phyloP scores from a whole-genome alignment of 2,113 vertebrate genomes.

The Carettochelys insculpta region DNA sequence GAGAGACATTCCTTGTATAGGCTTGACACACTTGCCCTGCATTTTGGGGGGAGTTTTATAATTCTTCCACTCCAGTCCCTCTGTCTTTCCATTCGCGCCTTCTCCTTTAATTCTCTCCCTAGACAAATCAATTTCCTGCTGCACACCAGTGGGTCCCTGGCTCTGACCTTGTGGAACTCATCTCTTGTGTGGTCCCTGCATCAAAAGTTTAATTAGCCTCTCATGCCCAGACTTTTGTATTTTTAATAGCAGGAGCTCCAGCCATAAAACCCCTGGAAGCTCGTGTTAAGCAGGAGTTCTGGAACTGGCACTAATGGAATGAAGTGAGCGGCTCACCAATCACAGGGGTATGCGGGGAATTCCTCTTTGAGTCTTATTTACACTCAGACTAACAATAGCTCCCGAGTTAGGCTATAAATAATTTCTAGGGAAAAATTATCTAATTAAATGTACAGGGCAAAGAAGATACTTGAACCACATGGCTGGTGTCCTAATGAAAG shows the following conservation, averaged over 20 bases:
- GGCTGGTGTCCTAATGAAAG: slow-evolving; percentile 83
- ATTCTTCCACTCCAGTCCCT: neutral
- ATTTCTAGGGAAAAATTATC: slow-evolving; percentile 83
- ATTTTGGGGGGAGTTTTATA: neutral
- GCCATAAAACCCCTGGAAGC: slow-evolving; percentile 48
- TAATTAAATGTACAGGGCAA: slow-evolving; percentile 82
- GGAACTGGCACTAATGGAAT: slow-evolving; percentile 61
- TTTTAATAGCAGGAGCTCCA: slow-evolving; percentile 49
- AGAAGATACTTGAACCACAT: slow-evolving; percentile 79
- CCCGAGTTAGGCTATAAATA: slow-evolving; percentile 80
- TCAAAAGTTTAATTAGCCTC: slow-evolving; percentile 44
- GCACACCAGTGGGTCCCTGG: neutral
- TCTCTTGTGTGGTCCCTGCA: neutral
- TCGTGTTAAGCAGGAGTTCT: neutral
- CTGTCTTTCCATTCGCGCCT: accelerated
- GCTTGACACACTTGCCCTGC: accelerated
- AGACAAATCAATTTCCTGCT: accelerated
- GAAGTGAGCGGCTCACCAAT: slow-evolving; percentile 59
- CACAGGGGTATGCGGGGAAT: slow-evolving; percentile 70
- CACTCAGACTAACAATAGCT: slow-evolving; percentile 83
- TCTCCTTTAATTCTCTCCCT: neutral
- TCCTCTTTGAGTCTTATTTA: slow-evolving; percentile 82
- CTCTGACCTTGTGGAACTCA: neutral
- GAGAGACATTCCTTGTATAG: neutral
- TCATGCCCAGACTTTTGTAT: neutral